Conservation (phyloP, 2,888 invertebrate species). For the Hyalella azteca region DNA sequence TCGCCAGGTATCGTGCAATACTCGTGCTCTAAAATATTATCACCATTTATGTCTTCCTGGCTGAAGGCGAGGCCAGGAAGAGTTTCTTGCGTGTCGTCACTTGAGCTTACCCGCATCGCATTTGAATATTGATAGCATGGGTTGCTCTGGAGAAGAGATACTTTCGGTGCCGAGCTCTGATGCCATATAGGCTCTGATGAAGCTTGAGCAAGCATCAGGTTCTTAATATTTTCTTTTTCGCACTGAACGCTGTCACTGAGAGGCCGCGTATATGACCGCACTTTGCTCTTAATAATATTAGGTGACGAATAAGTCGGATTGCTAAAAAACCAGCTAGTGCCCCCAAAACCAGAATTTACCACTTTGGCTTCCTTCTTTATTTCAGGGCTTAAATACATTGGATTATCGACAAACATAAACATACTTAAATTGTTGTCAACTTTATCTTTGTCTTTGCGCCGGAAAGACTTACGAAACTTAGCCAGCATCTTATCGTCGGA, state of each 20-base stretch:
- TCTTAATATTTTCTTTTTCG: constrained; percentile 52
- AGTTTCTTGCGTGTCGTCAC: background rate
- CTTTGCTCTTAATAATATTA: background rate
- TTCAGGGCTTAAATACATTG: constrained; percentile 56
- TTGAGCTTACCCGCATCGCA: background rate
- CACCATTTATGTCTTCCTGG: constrained; percentile 41
- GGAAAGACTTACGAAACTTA: constrained; percentile 52
- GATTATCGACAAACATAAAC: constrained; percentile 55
- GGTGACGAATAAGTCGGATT: constrained; percentile 53
- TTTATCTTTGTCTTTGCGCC: constrained; percentile 49
- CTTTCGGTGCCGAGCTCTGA: background rate
- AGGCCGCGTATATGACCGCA: background rate
- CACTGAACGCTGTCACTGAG: constrained; percentile 34
- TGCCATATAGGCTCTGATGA: background rate
- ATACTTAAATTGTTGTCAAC: constrained; percentile 40
- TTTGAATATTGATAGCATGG: constrained; percentile 51
- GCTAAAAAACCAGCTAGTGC: constrained; percentile 44
- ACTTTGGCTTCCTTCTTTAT: constrained; percentile 54
- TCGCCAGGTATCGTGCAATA: constrained; percentile 57
- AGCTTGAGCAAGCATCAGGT: constrained; percentile 44
- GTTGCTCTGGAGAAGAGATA: constrained; percentile 48
- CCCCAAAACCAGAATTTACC: constrained; percentile 35
- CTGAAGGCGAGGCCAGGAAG: constrained; percentile 1
- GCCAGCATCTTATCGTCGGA: constrained; percentile 55
- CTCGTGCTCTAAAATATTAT: constrained; percentile 55